Percentiles rank a stretch among this genome's conserved stretches.
These are phyloP conservation scores for Heloderma charlesbogerti DNA, from an alignment of 2,113 vertebrate species.

Conservation along the genomic window DNA sequence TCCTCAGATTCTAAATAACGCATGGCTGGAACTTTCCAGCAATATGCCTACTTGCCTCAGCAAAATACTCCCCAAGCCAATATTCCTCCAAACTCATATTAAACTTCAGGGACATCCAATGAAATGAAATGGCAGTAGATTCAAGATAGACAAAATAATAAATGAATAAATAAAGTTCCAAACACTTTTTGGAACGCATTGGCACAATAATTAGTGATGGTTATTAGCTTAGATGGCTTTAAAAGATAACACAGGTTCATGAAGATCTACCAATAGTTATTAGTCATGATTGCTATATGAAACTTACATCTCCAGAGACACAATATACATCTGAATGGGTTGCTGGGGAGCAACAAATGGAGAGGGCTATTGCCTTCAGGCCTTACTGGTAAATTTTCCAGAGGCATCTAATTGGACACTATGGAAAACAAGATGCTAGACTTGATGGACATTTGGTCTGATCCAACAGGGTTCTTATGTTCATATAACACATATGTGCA, in stretches of 20 bases:
- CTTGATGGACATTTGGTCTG: not conserved
- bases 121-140: not conserved
- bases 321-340: not conserved
- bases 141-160: not conserved
- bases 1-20: fast-evolving
- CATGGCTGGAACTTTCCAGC: not conserved
- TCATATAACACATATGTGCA: not conserved
- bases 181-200: not conserved
- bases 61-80: not conserved
- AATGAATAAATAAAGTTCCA: not conserved
- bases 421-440: not conserved
- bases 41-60: not conserved
- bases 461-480: not conserved
- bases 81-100: not conserved
- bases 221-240: not conserved
- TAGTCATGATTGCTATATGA: not conserved
- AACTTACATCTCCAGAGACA: not conserved
- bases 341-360: not conserved
- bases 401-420: not conserved
- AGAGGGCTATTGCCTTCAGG: not conserved
- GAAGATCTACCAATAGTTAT: not conserved
- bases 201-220: not conserved
- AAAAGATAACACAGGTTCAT: not conserved
- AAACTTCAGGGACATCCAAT: not conserved
- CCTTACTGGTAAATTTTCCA: not conserved